A percentile compares a stretch with the other conserved stretches of the same genome.
phyloP scores from a whole-genome alignment of 2,113 vertebrate genomes.

The Phodopus roborovskii region DNA sequence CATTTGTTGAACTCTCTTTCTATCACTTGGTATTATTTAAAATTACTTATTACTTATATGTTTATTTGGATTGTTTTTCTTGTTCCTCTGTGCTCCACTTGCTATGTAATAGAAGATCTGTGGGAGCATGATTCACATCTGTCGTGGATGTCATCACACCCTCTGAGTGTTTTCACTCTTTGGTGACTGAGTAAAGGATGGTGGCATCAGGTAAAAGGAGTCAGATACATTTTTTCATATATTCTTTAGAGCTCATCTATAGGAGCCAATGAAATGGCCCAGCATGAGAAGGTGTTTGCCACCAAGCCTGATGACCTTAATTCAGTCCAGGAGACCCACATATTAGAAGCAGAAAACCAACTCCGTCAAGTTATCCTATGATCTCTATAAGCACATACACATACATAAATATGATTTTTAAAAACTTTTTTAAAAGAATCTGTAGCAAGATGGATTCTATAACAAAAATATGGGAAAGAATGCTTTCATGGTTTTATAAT shows the following conservation, averaged over 20 bases:
- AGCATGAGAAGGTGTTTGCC: background rate
- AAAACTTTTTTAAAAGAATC: background rate
- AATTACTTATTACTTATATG: background rate
- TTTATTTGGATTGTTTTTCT: background rate
- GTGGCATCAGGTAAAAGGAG: background rate
- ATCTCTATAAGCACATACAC: background rate
- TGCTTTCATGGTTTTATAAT: background rate
- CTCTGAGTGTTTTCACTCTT: background rate
- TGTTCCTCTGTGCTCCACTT: background rate
- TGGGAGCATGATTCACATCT: background rate
- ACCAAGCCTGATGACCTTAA: no score
- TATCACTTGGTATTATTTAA: background rate
- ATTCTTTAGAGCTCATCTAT: background rate
- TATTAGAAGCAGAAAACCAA: background rate
- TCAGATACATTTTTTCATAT: background rate
- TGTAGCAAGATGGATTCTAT: slow-evolving; percentile 3
- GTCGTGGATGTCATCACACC: background rate
- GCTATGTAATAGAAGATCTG: background rate
- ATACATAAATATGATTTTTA: background rate
- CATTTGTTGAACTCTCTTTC: background rate
- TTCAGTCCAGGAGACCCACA: background rate
- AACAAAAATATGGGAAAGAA: background rate
- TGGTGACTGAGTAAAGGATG: background rate
- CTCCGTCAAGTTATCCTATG: background rate
- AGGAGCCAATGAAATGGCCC: background rate